Percentiles rank a stretch among this genome's conserved stretches.
Conservation (phyloP, 2,888 invertebrate genomes). For the Hoplodrina blanda region DNA sequence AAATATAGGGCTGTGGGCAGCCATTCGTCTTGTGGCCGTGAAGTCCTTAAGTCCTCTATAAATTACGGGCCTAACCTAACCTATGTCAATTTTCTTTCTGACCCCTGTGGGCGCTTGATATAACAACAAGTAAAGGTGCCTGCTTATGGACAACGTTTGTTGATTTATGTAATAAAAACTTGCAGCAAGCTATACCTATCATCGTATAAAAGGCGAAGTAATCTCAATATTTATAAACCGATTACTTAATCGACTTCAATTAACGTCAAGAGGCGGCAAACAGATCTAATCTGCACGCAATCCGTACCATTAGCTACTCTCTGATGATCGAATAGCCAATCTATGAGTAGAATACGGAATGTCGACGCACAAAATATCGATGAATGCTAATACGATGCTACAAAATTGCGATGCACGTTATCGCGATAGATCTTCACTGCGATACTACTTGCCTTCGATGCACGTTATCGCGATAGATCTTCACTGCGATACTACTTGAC, state of each 20-base stretch:
- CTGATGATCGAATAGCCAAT: background rate
- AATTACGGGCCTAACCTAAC: constrained; percentile 67
- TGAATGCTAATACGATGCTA: too few species aligned
- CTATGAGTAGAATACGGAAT: too few species aligned
- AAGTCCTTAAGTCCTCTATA: constrained; percentile 72
- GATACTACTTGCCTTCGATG: too few species aligned
- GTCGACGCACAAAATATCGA: too few species aligned
- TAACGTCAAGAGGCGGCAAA: background rate
- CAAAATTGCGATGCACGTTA: too few species aligned
- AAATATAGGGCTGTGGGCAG: constrained; percentile 12
- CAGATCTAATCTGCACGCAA: background rate
- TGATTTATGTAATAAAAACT: background rate
- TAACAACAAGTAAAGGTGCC: constrained; percentile 4
- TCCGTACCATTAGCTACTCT: background rate
- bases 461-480: too few species aligned
- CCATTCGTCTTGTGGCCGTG: constrained; percentile 43
- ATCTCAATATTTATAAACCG: background rate
- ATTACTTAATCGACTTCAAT: background rate
- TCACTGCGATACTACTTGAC: too few species aligned
- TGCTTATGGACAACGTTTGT: background rate
- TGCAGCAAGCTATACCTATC: too few species aligned
- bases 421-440: too few species aligned
- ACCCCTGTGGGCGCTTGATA: constrained; percentile 21
- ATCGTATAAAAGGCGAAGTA: background rate
- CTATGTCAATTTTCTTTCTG: constrained; percentile 58